Evolutionary conservation across 2,113 vertebrate genomes (phyloP), one percentile per base, ranked within the genome.

Genomic region (Tenrec ecaudatus): DNA sequence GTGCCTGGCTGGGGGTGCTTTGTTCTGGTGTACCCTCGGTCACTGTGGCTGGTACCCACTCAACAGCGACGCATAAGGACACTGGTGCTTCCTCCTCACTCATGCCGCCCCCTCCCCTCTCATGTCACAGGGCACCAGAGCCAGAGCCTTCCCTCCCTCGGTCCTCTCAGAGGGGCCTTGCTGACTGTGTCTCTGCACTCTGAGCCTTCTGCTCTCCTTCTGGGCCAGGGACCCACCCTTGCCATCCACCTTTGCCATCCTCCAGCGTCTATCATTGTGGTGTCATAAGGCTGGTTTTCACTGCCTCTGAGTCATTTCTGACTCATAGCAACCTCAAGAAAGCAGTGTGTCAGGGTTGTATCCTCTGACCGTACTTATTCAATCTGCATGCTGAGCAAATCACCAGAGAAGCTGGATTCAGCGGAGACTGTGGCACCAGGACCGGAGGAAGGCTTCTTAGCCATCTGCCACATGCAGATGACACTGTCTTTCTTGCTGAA

Each of bases 141-240:
- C 31, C 25, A 60, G 47, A 75, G 47, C 25, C 33, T 16, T 47
- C 0, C 0, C 62, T 40, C 23, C 36, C 43, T 23, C 0, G 4
- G 79, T 43, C 83, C 78, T 71, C 22, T 31, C 27, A 80, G 38
- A 36, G 12, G 25, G 19, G 2, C 17, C 58, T 25, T 17, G 6
- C 69, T 1, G 4, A 22, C n/a, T 6, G 12, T 33, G 31, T 1
- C 47, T 12, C 5, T 10, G 0, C 2, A 0, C 47, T 5, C 62
- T 25, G n/a, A 27, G 33, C 27, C 82, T 19, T 33, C n/a, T 0
- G 0, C 0, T 77, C 11, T 10, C 8, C 31, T 25, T 3, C 12
- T 16, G 36, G 64, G 25, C 6, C 0, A 0, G 91, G 23, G 9
- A 6, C n/a, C 23, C 23, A 69, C 53, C 36, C 33, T 4, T 22